Base-by-base conservation (phyloP, 2,113 vertebrate genomes). In the Carassius carassius region DNA sequence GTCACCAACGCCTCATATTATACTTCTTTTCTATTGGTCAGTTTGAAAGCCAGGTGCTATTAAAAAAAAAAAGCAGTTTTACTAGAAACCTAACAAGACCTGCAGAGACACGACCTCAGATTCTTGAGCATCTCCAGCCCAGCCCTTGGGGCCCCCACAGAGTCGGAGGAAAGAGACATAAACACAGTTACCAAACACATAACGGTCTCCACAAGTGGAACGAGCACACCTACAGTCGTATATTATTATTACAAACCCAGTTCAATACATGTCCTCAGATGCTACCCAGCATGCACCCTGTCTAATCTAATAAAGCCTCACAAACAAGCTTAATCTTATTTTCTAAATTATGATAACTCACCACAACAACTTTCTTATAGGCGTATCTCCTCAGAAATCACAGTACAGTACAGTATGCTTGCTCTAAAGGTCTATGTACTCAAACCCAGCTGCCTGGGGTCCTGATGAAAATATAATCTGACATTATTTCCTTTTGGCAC, bases 61-160 rank as follows among this genome's bases (percentile, higher is more conserved):
- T 29, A 29, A 29, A 29, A 29, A 87, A 86, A 87, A 19, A 87
- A 19, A 78, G 78, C 14, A 1, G 77, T 87, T 83, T 49, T 35
- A 87, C 84, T 86, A 54, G 78, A 90, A 85, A 76, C 37, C 49
- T 47, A 80, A 29, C 41, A 35, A 72, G 35, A 78, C 86, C 56
- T 89, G 91, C 82, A 86, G 17, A 78, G 79, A 88, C 87, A 76
- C 51, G 78, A 86, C 77, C 65, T 60, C 13, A 77, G n/a, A 63
- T 80, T 82, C 44, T 74, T 81, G 44, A 81, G 17, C 12, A 63
- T 74, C 78, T 67, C 79, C 81, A 78, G 83, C 86, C 86, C 74
- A 51, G 5, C 72, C 83, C 75, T 25, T 8, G 56, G 62, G 83
- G 41, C 54, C 63, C 17, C 54, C 16, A 21, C 12, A 63, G 86